Evolutionary conservation across 2,888 invertebrate genomes (phyloP).

Genomic region (Trichacis sp.): DNA sequence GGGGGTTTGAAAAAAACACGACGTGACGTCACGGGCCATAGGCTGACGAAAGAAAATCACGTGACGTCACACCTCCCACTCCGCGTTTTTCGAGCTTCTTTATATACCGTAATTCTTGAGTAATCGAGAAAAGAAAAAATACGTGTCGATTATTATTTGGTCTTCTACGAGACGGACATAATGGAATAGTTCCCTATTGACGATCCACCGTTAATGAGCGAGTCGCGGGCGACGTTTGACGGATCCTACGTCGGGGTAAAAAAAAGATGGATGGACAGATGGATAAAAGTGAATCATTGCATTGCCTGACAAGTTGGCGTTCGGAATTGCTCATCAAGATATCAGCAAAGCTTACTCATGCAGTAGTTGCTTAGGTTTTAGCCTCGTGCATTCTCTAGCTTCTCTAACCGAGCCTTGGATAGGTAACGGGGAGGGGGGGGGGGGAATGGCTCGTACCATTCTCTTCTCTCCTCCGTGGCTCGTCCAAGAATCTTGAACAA

Average conservation of each 20-base stretch:
- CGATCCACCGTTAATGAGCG: neutral
- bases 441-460: too few species aligned
- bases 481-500: neutral
- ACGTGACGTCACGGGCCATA: too few species aligned
- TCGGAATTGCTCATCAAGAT: conserved; percentile 9
- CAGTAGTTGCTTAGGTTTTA: conserved; percentile 4
- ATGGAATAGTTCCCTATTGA: too few species aligned
- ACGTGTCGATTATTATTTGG: too few species aligned
- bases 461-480: neutral
- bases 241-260: neutral
- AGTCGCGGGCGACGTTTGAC: neutral
- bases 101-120: too few species aligned
- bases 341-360: conserved; percentile 1
- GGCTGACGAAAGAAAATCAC: too few species aligned
- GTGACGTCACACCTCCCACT: too few species aligned
- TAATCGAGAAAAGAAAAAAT: too few species aligned
- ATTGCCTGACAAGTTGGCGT: conserved; percentile 10
- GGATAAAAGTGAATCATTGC: conserved; percentile 10
- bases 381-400: neutral
- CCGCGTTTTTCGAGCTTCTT: too few species aligned
- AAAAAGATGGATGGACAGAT: neutral
- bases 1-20: too few species aligned
- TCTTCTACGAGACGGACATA: too few species aligned
- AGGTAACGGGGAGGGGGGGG: too few species aligned
- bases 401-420: neutral